Percentiles rank a stretch among this genome's conserved stretches.
Evolutionary conservation across 2,113 vertebrate species (phyloP).

Genomic region (Sylvia atricapilla): DNA sequence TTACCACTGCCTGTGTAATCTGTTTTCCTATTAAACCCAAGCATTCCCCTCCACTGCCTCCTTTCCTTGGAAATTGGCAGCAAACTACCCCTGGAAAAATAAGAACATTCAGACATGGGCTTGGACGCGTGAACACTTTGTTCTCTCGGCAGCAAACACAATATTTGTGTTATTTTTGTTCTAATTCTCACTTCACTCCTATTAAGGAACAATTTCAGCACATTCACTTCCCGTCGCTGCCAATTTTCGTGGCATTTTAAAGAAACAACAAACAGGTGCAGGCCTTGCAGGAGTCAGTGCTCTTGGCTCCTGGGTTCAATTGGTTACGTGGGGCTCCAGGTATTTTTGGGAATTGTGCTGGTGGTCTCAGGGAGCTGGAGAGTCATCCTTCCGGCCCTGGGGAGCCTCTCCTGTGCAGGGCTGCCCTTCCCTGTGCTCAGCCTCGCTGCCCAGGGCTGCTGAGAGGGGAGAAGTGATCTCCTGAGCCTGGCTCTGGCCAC

Average conservation of each 20-base stretch:
- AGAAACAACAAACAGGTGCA: not conserved
- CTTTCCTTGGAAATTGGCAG: not conserved
- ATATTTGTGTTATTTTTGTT: not conserved
- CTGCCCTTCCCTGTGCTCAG: not conserved
- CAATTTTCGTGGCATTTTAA: not conserved
- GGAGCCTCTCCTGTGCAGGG: accelerated
- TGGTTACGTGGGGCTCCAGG: accelerated
- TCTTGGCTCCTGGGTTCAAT: not conserved
- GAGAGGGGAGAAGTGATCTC: not conserved
- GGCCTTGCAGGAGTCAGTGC: not conserved
- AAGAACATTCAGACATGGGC: not conserved
- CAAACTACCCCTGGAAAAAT: not conserved
- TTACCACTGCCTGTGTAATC: not conserved
- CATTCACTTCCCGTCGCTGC: not conserved
- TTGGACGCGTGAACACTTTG: not conserved
- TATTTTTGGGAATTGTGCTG: not conserved
- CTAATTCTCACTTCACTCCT: not conserved
- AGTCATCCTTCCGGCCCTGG: accelerated
- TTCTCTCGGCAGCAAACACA: not conserved
- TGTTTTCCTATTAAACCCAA: not conserved
- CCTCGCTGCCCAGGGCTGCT: not conserved
- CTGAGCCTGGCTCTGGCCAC: accelerated
- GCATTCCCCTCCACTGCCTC: not conserved
- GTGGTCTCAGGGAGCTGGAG: not conserved
- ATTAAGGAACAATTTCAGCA: not conserved